Percentiles rank a stretch among this genome's conserved stretches.
phyloP scores from a whole-genome alignment of 2,797 vertebrate species.

The Ispidina lecontei region DNA sequence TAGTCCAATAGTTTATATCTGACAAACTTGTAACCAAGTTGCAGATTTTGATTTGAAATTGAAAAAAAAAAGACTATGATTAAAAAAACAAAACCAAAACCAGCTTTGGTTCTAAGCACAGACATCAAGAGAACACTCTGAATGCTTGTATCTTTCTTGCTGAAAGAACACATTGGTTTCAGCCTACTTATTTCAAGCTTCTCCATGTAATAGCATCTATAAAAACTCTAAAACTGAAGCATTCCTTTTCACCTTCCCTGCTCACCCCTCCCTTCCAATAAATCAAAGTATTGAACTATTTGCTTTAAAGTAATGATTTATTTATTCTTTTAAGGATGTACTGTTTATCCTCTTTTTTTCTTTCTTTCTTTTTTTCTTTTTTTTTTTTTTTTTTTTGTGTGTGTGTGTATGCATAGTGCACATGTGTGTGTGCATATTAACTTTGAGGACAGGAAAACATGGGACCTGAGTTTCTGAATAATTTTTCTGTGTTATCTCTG shows the following conservation, averaged over 20 bases:
- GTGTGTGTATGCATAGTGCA: not conserved
- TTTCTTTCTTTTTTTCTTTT: too few relatives aligned
- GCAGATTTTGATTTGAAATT: not conserved
- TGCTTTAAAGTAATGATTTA: not conserved
- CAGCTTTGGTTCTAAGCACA: not conserved
- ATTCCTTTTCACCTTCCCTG: not conserved
- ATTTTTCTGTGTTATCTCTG: not conserved
- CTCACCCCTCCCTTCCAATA: not conserved
- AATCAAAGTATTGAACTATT: not conserved
- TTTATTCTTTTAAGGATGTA: not conserved
- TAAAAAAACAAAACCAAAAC: not conserved
- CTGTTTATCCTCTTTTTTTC: not conserved
- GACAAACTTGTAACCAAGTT: not conserved
- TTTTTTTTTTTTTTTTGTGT: not conserved
- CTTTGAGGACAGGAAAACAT: not conserved
- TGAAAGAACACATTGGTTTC: not conserved
- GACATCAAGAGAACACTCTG: not conserved
- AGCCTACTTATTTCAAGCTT: not conserved
- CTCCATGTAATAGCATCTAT: not conserved
- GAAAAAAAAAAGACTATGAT: not conserved
- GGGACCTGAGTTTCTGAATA: not conserved
- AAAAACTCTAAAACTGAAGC: not conserved
- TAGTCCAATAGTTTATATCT: constrained; percentile 14
- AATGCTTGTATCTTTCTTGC: not conserved
- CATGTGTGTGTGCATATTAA: not conserved